Evolutionary conservation across 2,113 vertebrate genomes (phyloP).

Genomic region (Bettongia penicillata): DNA sequence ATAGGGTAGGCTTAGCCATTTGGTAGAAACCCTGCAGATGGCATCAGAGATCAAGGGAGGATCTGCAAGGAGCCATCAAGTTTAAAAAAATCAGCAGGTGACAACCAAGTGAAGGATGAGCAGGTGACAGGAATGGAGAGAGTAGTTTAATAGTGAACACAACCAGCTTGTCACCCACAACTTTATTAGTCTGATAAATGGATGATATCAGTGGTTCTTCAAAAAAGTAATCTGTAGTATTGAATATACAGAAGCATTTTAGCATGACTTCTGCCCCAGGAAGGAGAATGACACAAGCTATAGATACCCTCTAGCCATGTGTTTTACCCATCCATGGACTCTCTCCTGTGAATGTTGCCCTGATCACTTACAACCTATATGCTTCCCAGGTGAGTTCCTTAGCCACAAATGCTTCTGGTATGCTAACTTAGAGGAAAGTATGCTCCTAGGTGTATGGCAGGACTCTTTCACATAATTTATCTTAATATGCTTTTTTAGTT

Average conservation of each 20-base stretch:
- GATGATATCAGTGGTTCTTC: neutral
- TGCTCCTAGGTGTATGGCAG: neutral
- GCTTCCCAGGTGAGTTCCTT: neutral
- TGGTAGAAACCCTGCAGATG: neutral
- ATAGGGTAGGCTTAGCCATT: neutral
- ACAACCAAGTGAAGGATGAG: neutral
- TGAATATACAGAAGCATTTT: neutral
- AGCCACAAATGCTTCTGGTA: neutral
- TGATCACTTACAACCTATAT: neutral
- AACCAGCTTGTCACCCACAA: neutral
- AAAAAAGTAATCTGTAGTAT: neutral
- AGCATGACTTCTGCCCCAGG: neutral
- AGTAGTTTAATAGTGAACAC: neutral
- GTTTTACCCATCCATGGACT: neutral
- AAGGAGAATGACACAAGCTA: too few relatives aligned
- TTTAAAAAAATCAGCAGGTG: neutral
- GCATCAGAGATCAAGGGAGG: neutral
- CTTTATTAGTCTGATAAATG: neutral
- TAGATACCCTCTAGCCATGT: neutral
- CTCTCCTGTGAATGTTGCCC: neutral
- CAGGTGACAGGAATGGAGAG: neutral
- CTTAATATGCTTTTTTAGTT: neutral
- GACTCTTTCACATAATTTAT: neutral
- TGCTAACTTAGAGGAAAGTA: neutral
- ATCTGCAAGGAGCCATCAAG: neutral